Evolutionary conservation across 2,888 invertebrate genomes (phyloP), one percentile per base, ranked within the genome.

Genomic region (Rhodophaea formosa): DNA sequence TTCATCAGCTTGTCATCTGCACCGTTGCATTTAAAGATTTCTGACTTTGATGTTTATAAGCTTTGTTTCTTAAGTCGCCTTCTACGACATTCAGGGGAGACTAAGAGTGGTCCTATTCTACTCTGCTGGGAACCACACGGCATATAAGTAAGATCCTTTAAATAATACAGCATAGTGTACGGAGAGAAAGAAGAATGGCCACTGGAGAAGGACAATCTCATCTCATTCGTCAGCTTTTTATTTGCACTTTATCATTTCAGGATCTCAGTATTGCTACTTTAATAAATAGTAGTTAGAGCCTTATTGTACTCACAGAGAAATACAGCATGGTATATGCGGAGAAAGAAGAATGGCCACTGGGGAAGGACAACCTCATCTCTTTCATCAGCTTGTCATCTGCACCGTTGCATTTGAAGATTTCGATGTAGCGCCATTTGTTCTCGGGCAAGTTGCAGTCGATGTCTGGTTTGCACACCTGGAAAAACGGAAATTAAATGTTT

Each of bases 131-230:
- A n/a, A n/a, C n/a, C n/a, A n/a, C n/a, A n/a, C n/a, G n/a, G n/a
- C n/a, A n/a, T n/a, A n/a, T n/a, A n/a, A n/a, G n/a, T n/a, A n/a
- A n/a, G n/a, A n/a, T 0, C 10, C 12, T n/a, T 12, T n/a, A n/a
- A n/a, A 3, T 23, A 93, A 88, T 96, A 97, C 57, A 96, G 84
- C 96, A 97, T 96, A 45, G 96, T 94, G 76, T 95, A 97, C 69
- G 96, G 95, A 12, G 97, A 95, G 91, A 97, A 97, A 12, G 97
- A 97, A 14, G 97, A 96, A 86, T 97, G 97, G 17, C 97, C 97
- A 63, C 97, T 97, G 58, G 97, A 97, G 87, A 98, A 98, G 29
- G 97, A 97, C 61, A 97, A 92, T 72, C 95, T 93, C 91, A 95
- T 92, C 83, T 96, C 96, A 74, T 95, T 96, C 68, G 95, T 83